Conservation (phyloP, 1,140 invertebrate species). For the Philotrypesis tridentata region DNA sequence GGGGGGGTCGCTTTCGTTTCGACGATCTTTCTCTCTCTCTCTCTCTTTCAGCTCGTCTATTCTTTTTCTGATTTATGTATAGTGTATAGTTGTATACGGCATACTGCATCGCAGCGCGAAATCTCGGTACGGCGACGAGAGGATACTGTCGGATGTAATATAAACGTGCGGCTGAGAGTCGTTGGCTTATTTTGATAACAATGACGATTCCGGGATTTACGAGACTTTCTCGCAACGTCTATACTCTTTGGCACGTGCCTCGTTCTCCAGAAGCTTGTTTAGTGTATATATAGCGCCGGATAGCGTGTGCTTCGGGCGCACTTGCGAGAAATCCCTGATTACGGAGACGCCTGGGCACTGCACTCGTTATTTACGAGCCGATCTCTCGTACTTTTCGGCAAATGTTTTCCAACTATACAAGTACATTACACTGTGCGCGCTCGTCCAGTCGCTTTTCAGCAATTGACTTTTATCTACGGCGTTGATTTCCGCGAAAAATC, state of each 20-base stretch:
- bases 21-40: neutral
- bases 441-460: too few species aligned
- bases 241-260: neutral
- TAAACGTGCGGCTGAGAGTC: neutral
- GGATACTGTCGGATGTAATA: too few species aligned
- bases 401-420: too few species aligned
- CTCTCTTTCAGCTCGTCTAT: neutral
- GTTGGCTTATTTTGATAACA: constrained; percentile 4
- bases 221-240: constrained; percentile 1
- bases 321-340: neutral
- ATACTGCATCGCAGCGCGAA: too few species aligned
- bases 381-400: too few species aligned
- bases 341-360: neutral
- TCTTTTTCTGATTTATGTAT: constrained; percentile 30
- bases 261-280: neutral
- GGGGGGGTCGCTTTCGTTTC: neutral
- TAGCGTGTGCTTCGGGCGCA: neutral
- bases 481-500: neutral
- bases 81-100: neutral
- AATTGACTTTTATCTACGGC: neutral
- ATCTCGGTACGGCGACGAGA: neutral
- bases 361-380: too few species aligned
- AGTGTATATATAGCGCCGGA: too few species aligned
- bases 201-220: constrained; percentile 25
- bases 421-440: too few species aligned